Evolutionary conservation across 2,113 vertebrate genomes (phyloP), one percentile per base, ranked within the genome.

Genomic region (Stegastes partitus): DNA sequence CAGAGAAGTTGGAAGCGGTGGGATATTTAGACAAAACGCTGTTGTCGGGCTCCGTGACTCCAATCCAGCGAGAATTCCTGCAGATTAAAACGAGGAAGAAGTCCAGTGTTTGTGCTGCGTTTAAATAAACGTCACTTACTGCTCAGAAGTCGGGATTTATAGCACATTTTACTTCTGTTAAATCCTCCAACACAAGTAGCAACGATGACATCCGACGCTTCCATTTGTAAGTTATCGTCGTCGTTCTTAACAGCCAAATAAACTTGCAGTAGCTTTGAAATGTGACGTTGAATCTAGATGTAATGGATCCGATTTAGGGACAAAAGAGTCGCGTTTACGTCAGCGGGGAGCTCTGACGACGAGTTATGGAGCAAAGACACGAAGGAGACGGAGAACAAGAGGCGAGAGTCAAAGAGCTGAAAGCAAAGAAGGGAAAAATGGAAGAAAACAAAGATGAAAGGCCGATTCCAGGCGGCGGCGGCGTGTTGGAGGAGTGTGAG

Each of bases 371-470:
- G 26, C 22, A 26, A 65, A 42, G 21, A 61, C 21, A 31, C 16
- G 31, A 19, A 28, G 62, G 39, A 37, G 34, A 57, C 19, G 59
- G 55, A 73, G 55, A 65, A 42, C 73, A n/a, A 65, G 65, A 76
- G 31, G 59, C 56, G 65, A n/a, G 56, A 25, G 68, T 66, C 77
- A 51, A 31, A 54, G 71, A 62, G 12, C 57, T 51, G 51, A 31
- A 50, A 55, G 75, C n/a, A n/a, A 67, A 66, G 68, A 9, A 26
- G 28, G 3, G 18, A 25, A 73, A 73, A 76, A 58, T 50, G 77
- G 34, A 78, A 34, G 34, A 79, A 86, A 89, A 80, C 70, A 81
- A 88, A 90, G 91, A 93, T 93, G 89, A 93, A 94, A 92, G 91
- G 71, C 56, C 37, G 74, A 73, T 74, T 84, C 26, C 23, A 84